phyloP scores from a whole-genome alignment of 2,113 vertebrate genomes.

The Oryzias javanicus region DNA sequence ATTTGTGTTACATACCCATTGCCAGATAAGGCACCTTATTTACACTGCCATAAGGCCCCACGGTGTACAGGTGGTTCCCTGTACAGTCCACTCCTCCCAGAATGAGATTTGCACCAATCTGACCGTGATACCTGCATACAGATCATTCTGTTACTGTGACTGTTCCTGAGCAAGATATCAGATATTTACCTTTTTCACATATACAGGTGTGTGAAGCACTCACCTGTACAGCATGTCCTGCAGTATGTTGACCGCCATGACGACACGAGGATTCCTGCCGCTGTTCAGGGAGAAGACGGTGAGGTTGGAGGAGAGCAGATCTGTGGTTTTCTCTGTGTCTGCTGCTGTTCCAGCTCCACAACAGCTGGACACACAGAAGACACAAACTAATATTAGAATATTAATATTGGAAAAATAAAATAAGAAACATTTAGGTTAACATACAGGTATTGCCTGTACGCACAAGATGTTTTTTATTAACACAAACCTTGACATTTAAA shows the following conservation, averaged over 20 bases:
- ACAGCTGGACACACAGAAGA: constrained; percentile 52
- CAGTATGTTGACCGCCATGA: constrained; percentile 74
- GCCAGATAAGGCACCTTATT: constrained; percentile 73
- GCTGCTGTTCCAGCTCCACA: constrained; percentile 79
- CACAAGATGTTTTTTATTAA: no score
- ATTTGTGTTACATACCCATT: constrained; percentile 72
- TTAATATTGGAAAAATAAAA: background rate
- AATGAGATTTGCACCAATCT: constrained; percentile 80
- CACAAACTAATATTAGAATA: background rate
- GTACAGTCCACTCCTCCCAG: constrained; percentile 82
- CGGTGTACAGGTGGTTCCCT: constrained; percentile 79
- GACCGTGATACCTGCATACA: constrained; percentile 77
- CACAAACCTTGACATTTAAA: no score
- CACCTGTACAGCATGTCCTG: constrained; percentile 77
- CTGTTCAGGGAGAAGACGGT: constrained; percentile 74
- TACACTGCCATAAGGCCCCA: constrained; percentile 80
- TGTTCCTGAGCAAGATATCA: no score
- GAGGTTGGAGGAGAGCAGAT: constrained; percentile 74
- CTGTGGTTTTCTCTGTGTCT: constrained; percentile 76
- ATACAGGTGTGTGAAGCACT: background rate
- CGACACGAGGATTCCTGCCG: constrained; percentile 65
- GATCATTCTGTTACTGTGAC: background rate
- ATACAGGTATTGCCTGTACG: no score
- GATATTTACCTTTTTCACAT: background rate
- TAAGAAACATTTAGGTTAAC: background rate